These are phyloP conservation scores for Encarsia formosa DNA, from an alignment of 2,888 invertebrate genomes.

Conservation along the genomic window DNA sequence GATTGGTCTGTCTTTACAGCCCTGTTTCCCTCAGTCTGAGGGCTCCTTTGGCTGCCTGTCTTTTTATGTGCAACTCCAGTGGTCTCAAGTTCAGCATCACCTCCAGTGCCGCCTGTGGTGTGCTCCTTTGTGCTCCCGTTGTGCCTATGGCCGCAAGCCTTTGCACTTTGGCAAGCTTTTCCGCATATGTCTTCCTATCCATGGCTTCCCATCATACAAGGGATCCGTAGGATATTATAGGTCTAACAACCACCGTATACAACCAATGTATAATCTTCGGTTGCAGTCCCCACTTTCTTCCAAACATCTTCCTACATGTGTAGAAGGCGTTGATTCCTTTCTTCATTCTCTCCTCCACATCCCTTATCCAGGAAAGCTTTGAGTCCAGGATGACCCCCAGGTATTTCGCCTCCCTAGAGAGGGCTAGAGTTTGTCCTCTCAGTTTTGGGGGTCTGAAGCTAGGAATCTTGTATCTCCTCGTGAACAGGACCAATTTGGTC, in stretches of 20 bases:
- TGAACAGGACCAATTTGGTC: constrained; percentile 23
- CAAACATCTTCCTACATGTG: constrained; percentile 4
- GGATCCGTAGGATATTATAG: constrained; percentile 12
- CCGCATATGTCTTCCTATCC: constrained; percentile 3
- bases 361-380: constrained; percentile 15
- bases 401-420: neutral
- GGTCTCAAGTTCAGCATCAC: constrained; percentile 15
- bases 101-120: constrained; percentile 14
- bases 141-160: constrained; percentile 16
- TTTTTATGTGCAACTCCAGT: constrained; percentile 5
- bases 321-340: constrained; percentile 5
- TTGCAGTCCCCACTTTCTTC: constrained; percentile 17
- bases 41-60: constrained; percentile 11
- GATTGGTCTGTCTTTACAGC: neutral
- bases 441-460: neutral
- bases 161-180: constrained; percentile 12
- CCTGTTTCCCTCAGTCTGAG: constrained; percentile 25
- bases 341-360: constrained; percentile 1
- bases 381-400: constrained; percentile 19
- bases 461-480: constrained; percentile 2
- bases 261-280: constrained; percentile 21
- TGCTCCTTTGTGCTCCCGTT: constrained; percentile 19
- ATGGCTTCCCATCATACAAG: constrained; percentile 18
- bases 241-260: constrained; percentile 21
- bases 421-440: neutral